Evolutionary conservation across 1,140 invertebrate genomes (phyloP), one percentile per base, ranked within the genome.

Genomic region (Papilio polyxenes): DNA sequence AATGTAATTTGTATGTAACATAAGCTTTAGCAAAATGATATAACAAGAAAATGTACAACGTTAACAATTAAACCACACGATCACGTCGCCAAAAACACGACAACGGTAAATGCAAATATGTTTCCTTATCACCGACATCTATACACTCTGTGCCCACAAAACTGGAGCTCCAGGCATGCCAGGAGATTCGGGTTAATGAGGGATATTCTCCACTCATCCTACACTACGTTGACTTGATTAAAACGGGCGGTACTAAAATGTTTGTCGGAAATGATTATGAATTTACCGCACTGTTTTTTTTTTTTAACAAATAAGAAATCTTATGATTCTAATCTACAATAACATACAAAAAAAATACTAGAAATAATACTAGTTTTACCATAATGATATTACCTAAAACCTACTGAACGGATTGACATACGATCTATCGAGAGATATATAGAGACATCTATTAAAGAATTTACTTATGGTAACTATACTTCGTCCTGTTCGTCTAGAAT

Each of bases 51-150:
- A 37, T 11, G 31, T 69, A 40, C n/a, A 6, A 37, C 10, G 4
- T 37, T 37, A 37, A 69, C 65, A 69, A 69, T 69, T 69, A 69
- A 15, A 65, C 13, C 62, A 31, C 8, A 40, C 23, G 65, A 69
- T 69, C 65, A 69, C 65, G 62, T 65, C 62, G 37, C 65, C 65
- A 69, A 69, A 69, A 69, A 69, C 65, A 69, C 31, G 31, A 69
- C 4, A 20, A 3, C 59, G 9, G 20, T 65, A 23, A 37, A 69
- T 37, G 65, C 10, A 23, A 65, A 65, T 65, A 65, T 31, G 62
- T 23, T 31, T 8, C 17, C 56, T 59, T 59, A 65, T 65, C 62
- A 31, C 23, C 56, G 56, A 65, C 23, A 65, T 65, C 62, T 65
- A 8, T 31, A 65, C 23, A 23, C 20, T 65, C 20, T 9, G 1